Evolutionary conservation across 2,113 vertebrate species (phyloP), one percentile per base, ranked within the genome.

Genomic region (Chionis minor): DNA sequence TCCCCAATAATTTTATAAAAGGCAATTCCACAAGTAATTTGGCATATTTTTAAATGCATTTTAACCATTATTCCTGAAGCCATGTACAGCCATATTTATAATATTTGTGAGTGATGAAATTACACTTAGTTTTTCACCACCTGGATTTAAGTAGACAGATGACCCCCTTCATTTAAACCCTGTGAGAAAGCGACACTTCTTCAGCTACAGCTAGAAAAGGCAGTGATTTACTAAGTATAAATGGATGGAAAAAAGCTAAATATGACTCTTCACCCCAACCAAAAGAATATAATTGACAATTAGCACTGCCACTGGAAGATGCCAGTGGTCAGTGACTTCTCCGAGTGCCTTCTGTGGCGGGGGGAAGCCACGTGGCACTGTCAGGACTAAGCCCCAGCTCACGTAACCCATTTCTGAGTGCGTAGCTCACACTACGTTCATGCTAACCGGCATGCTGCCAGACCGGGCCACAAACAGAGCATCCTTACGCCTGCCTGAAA

Each of bases 281-380:
- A 18, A 61, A 75, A 92, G 49, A 94, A 59, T 51, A 35, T 63
- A 96, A 95, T 97, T 69, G 58, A 56, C 74, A 85, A 67, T 67
- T 72, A 90, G 38, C 75, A 83, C 14, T 14, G 17, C 22, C 44
- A 15, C 61, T 52, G 69, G 77, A 45, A 91, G 85, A 52, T 21
- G 73, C 35, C 81, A 49, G 85, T 6, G 81, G 66, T 47, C 94
- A 78, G 8, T 59, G 81, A 33, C 14, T 19, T 55, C 77, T 67
- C 84, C 8, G 59, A 56, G 66, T 22, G 56, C 23, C 24, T 4
- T 42, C 24, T 74, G 90, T 13, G 1, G 42, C n/a, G 30, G 23
- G 26, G 38, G 44, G 66, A 23, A 47, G 5, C 30, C 81, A 24
- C 4, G 1, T 1, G 67, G 80, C 77, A 33, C 77, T 10, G 12